Evolutionary conservation across 2,888 invertebrate genomes (phyloP), one percentile per base, ranked within the genome.

Genomic region (Athetis lepigone): DNA sequence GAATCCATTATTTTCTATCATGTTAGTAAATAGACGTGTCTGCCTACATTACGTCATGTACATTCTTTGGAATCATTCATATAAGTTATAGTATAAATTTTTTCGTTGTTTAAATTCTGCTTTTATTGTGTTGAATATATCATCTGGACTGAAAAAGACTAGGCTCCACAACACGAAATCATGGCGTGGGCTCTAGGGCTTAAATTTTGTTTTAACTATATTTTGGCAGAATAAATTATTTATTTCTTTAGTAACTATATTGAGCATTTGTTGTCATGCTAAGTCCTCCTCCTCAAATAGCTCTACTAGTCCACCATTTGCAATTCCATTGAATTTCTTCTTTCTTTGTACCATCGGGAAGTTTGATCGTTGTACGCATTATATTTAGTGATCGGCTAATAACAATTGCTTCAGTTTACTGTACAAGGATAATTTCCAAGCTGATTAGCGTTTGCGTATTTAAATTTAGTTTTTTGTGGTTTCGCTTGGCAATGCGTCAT

Each of bases 11-110:
- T 54, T 71, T 61, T 66, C 18, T 49, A 46, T 27, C 43, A 36
- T 67, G 61, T 71, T 61, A 13, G 42, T 72, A 57, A 72, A 67
- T 49, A 67, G 21, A 56, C 19, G 57, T 73, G 62, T 71, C 73
- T 72, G 57, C 56, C 54, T 43, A 11, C 33, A 42, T 70, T 47
- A 56, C 60, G 47, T 59, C 47, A 37, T 49, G 13, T 43, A 21
- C 33, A 27, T 47, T 39, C 25, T 51, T 36, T 19, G 4, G 11
- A 56, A 46, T 40, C 2, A 8, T 37, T 16, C 6, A 37, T 37
- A 6, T 2, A 33, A 33, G 13, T 33, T 19, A 2, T 2, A 23
- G n/a, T n/a, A n/a, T n/a, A n/a, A n/a, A n/a, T n/a, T n/a, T n/a
- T n/a, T n/a, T n/a, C n/a, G n/a, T n/a, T n/a, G n/a, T n/a, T n/a